Evolutionary conservation across 2,888 invertebrate genomes (phyloP).

Genomic region (Melieria picta): DNA sequence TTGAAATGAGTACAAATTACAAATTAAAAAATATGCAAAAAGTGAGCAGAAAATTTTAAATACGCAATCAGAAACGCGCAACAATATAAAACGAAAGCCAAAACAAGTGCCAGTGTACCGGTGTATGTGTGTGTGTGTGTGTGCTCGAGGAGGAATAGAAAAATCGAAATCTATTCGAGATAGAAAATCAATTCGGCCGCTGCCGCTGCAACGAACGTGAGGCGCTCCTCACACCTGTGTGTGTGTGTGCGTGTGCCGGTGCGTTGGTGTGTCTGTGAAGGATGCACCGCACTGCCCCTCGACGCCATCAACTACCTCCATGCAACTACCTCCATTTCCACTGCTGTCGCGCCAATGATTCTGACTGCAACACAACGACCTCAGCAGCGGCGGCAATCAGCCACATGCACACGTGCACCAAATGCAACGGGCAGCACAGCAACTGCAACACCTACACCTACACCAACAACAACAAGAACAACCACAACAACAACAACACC

Average conservation of each 20-base stretch:
- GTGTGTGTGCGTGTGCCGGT: background rate
- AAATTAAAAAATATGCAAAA: background rate
- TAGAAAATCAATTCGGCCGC: background rate
- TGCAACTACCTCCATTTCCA: too few species aligned
- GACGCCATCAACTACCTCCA: background rate
- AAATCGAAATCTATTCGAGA: constrained; percentile 10
- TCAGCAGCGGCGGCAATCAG: too few species aligned
- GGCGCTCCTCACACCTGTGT: background rate
- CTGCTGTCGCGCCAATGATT: constrained; percentile 1
- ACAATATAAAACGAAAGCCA: background rate
- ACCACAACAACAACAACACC: constrained; percentile 18
- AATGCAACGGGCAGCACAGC: constrained; percentile 28
- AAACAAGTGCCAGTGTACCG: background rate
- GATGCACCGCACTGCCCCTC: background rate
- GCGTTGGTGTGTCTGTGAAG: background rate
- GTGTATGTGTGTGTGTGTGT: background rate
- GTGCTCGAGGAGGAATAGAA: background rate
- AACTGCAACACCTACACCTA: constrained; percentile 24
- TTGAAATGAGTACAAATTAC: constrained; percentile 10
- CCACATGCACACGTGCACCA: background rate
- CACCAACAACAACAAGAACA: constrained; percentile 10
- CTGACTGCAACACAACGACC: too few species aligned
- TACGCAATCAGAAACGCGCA: background rate
- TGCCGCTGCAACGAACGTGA: background rate
- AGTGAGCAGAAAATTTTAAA: too few species aligned